Evolutionary conservation across 1,140 invertebrate genomes (phyloP), one percentile per base, ranked within the genome.

Genomic region (Glossosoma conforme): DNA sequence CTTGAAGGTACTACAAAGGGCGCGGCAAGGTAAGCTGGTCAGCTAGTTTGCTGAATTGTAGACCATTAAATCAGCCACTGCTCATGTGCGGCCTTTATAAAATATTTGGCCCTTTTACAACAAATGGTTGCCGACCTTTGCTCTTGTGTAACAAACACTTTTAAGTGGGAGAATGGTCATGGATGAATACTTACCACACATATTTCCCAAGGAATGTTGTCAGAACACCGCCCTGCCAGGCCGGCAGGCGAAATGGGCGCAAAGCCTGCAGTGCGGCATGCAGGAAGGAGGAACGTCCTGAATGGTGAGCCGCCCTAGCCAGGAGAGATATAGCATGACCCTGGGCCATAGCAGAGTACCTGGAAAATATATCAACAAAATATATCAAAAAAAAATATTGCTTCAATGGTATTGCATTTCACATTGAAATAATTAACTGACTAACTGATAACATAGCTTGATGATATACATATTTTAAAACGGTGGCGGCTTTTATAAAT

Each of bases 261-360:
- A 97, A 70, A 10, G 88, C 95, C 54, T 81, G 75, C 3, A 84
- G 66, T 8, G 93, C 94, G 11, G 91, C 83, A 30, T 84, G 77
- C 44, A 98, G 74, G 72, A 94, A 98, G 36, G 69, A 67, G 40
- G 70, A 61, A 60, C 91, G 82, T 38, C 85, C 82, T 13, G 89
- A 92, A 64, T 85, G 80, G 68, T 86, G 77, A 72, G 89, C 96
- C 0, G 95, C 93, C 57, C 97, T 77, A 2, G 91, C 83, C 37
- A 99, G 73, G 9, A 98, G 79, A 0, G 94, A 97, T 49, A 98
- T 90, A 0, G 88, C 93, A 67, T 99, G 96, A 0, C 96, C 96
- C 67, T 98, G 94, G 3, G 90, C 93, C 96, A 99, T 99, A 5
- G 93, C 91, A 2, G 94, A 98, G 66, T 95, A 90, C 84, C 84